Percentiles rank a stretch among this genome's conserved stretches.
These are phyloP conservation scores for Molothrus ater DNA, from an alignment of 2,797 vertebrate genomes.

Conservation along the genomic window DNA sequence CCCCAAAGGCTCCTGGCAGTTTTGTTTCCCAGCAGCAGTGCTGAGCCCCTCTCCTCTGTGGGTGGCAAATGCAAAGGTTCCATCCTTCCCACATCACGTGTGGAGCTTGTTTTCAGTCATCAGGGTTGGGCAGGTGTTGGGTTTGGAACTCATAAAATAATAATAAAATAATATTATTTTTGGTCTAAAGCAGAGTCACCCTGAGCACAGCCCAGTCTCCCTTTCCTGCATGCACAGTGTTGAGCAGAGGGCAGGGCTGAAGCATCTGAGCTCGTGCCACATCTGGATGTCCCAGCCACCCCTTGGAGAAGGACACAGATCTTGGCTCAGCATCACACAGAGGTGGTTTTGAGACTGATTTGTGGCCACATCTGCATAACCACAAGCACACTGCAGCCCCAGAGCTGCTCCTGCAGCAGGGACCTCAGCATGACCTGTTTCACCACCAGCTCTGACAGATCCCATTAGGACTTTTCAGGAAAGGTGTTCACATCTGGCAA, in stretches of 20 bases:
- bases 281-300: neutral
- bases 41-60: neutral
- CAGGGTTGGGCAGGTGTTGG: neutral
- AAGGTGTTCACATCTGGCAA: neutral
- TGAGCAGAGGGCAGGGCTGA: neutral
- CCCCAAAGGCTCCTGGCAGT: neutral
- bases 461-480: neutral
- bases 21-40: slow-evolving; percentile 2
- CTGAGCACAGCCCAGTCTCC: neutral
- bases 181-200: neutral
- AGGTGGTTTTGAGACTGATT: neutral
- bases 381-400: neutral
- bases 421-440: neutral
- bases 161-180: neutral
- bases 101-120: neutral
- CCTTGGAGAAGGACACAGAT: neutral
- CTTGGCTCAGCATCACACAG: neutral
- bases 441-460: neutral
- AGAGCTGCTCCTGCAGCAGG: neutral
- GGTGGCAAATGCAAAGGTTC: neutral
- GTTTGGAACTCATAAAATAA: neutral
- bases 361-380: neutral
- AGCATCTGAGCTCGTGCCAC: fast-evolving
- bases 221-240: neutral
- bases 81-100: fast-evolving